Base-by-base conservation (phyloP, 92 coral and sea anemone genomes). In the Phymanthus crucifer region DNA sequence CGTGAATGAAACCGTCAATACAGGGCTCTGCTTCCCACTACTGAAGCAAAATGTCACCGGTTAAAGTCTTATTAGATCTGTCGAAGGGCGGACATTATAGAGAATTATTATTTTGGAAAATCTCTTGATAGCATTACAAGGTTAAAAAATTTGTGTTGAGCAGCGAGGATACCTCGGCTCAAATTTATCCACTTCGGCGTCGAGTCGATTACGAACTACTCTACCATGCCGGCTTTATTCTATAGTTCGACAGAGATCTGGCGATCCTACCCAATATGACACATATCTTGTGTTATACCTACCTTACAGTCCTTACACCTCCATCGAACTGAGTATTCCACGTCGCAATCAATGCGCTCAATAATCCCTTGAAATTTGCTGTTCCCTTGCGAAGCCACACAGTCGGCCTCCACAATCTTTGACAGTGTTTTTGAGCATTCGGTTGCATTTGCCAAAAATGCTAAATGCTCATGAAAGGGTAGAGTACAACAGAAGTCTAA, bases 281-380 rank as follows among this genome's bases (percentile, higher is more conserved):
- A 77, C 36, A 58, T 52, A 29, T 31, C 21, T 40, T 29, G 27
- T 31, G 17, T 17, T 56, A 37, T 56, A 74, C 88, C 76, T 74
- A 88, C 91, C 88, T 80, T 75, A 69, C 91, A 88, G 76, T 88
- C 88, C 56, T 52, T n/a, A 64, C 91, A 88, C 46, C 70, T 80
- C 88, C 88, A 88, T 70, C 85, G 86, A 73, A 88, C 91, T 45
- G 91, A 88, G 76, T 88, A 88, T 35, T 26, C 43, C n/a, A 56
- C 71, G 13, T 29, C 54, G 67, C 91, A 88, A 37, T 88, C 91
- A 38, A 79, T 71, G 35, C 87, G 88, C 33, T 75, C 73, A 56
- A 88, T 76, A 36, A 88, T 83, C 66, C 70, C 88, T 31, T 82
- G 70, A 80, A 88, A 88, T 40, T 52, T 58, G 45, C 68, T 75